Conservation (phyloP, 2,113 vertebrate species). For the Atherinomorus stipes region DNA sequence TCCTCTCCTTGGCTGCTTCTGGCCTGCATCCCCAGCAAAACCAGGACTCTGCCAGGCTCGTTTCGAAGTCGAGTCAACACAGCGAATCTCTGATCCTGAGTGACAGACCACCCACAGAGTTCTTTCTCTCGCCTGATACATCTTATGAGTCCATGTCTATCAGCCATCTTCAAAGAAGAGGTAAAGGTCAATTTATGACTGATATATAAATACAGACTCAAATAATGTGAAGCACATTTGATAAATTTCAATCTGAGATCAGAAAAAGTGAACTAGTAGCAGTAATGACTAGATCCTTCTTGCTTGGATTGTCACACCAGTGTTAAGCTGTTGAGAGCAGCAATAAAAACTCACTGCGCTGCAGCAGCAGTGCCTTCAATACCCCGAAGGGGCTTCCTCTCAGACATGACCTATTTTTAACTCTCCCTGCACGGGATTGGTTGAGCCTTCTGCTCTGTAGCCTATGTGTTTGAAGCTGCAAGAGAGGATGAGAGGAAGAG, state of each 20-base stretch:
- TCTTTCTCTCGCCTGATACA: slow-evolving; percentile 91
- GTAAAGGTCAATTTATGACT: slow-evolving; percentile 71
- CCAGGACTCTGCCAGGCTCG: slow-evolving; percentile 68
- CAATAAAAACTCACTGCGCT: slow-evolving; percentile 53
- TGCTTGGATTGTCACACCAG: slow-evolving; percentile 33
- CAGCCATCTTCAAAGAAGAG: slow-evolving; percentile 93
- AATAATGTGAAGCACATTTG: not conserved
- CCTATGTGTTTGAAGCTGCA: slow-evolving; percentile 59
- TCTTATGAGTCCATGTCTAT: slow-evolving; percentile 90
- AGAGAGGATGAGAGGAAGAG: slow-evolving; percentile 29
- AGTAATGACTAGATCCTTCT: slow-evolving; percentile 10
- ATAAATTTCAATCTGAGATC: slow-evolving; percentile 5
- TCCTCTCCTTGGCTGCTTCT: slow-evolving; percentile 46
- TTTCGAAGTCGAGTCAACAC: slow-evolving; percentile 67
- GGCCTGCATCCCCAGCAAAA: slow-evolving; percentile 34
- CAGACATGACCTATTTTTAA: slow-evolving; percentile 86
- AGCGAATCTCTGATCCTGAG: slow-evolving; percentile 88
- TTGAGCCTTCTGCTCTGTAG: slow-evolving; percentile 64
- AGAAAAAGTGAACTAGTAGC: not conserved
- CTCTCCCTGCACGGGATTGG: slow-evolving; percentile 80
- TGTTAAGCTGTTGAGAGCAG: slow-evolving; percentile 57
- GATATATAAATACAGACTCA: not conserved
- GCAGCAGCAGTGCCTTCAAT: slow-evolving; percentile 77
- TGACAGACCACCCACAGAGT: slow-evolving; percentile 89
- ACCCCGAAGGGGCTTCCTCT: slow-evolving; percentile 81